Conservation (phyloP, 2,797 vertebrate genomes). For the Sebastes hubbsi region DNA sequence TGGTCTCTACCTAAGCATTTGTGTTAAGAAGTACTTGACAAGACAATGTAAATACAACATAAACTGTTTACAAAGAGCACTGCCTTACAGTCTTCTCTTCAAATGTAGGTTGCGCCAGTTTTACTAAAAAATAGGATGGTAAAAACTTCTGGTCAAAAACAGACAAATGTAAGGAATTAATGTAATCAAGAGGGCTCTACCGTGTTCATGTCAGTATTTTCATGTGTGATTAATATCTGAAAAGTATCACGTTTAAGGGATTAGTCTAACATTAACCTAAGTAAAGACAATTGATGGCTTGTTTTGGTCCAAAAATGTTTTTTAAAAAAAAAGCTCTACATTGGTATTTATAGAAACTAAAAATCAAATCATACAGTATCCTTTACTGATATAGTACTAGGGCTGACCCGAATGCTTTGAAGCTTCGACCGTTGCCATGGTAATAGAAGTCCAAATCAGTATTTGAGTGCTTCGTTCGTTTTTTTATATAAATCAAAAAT, state of each 20-base stretch:
- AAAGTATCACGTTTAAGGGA: background rate
- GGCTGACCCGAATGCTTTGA: too few relatives aligned
- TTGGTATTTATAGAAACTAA: background rate
- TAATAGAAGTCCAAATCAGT: too few relatives aligned
- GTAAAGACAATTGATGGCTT: background rate
- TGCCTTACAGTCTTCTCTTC: background rate
- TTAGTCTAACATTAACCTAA: background rate
- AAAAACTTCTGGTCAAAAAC: background rate
- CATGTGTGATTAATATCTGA: background rate
- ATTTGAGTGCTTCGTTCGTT: too few relatives aligned
- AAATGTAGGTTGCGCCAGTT: background rate
- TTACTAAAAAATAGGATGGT: background rate
- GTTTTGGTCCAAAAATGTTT: background rate
- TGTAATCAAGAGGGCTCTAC: background rate
- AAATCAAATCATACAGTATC: background rate
- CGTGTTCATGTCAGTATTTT: background rate
- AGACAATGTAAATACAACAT: background rate
- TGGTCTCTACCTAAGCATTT: background rate
- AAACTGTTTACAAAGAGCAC: background rate
- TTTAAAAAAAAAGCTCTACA: background rate
- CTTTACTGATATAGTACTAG: background rate
- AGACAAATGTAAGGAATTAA: background rate
- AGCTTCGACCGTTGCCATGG: too few relatives aligned
- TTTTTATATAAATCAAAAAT: too few relatives aligned
- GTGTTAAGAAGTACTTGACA: background rate